Conservation (phyloP, 2,888 invertebrate species). For the Oasisia sp. region DNA sequence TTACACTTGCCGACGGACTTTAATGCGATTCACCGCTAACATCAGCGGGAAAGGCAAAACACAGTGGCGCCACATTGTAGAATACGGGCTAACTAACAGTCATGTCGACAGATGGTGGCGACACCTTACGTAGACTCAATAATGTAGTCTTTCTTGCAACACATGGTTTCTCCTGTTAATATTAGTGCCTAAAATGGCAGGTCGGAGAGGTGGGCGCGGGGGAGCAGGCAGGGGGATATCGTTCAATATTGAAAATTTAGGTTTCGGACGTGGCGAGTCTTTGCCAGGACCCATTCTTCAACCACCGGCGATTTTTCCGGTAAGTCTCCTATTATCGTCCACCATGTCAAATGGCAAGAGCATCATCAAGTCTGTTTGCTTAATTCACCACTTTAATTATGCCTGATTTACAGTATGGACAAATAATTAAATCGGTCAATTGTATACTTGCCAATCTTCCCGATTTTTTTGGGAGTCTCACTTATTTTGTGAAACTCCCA, state of each 20-base stretch:
- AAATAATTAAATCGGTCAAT: too few relatives aligned
- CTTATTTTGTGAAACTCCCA: too few relatives aligned
- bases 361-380: too few relatives aligned
- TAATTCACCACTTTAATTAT: too few relatives aligned
- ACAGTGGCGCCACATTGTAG: neutral
- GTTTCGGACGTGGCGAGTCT: slow-evolving; percentile 59
- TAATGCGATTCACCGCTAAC: too few relatives aligned
- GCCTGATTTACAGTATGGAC: too few relatives aligned
- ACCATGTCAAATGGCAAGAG: neutral
- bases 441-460: too few relatives aligned
- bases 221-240: slow-evolving; percentile 49
- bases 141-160: neutral
- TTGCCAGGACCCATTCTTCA: slow-evolving; percentile 55
- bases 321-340: slow-evolving; percentile 41
- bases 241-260: slow-evolving; percentile 59
- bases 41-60: too few relatives aligned
- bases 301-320: slow-evolving; percentile 63
- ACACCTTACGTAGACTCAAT: neutral
- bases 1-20: too few relatives aligned
- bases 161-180: neutral
- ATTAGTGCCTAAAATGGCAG: slow-evolving; percentile 44
- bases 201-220: slow-evolving; percentile 61
- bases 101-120: neutral
- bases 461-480: too few relatives aligned
- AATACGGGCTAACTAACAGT: neutral